Evolutionary conservation across 2,888 invertebrate genomes (phyloP).

Genomic region (Microctonus hyperodae): DNA sequence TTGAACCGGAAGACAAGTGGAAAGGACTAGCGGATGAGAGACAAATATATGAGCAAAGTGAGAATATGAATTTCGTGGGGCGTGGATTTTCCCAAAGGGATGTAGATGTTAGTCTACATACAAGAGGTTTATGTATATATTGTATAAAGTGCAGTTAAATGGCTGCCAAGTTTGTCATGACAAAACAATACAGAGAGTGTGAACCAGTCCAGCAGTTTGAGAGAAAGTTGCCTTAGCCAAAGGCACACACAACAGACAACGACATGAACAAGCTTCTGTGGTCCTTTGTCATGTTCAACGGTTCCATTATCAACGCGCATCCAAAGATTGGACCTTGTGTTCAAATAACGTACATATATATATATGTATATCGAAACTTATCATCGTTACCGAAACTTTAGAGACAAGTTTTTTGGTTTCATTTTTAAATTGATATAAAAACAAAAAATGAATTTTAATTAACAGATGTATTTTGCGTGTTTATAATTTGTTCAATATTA

Average conservation of each 20-base stretch:
- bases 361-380: too few relatives aligned
- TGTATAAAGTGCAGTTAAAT: constrained; percentile 57
- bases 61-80: constrained; percentile 28
- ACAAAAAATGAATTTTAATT: too few relatives aligned
- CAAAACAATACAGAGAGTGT: constrained; percentile 53
- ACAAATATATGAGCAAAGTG: not conserved
- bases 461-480: too few relatives aligned
- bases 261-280: constrained; percentile 27
- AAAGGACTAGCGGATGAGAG: not conserved
- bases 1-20: constrained; percentile 12
- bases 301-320: constrained; percentile 13
- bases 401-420: too few relatives aligned
- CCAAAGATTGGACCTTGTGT: constrained; percentile 27
- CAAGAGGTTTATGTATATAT: constrained; percentile 5
- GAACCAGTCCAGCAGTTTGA: constrained; percentile 19
- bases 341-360: not conserved
- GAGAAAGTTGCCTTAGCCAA: constrained; percentile 41
- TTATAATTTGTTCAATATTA: too few relatives aligned
- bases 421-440: too few relatives aligned
- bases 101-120: constrained; percentile 29
- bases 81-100: constrained; percentile 29
- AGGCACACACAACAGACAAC: constrained; percentile 14
- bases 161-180: constrained; percentile 57
- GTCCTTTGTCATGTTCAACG: constrained; percentile 24
- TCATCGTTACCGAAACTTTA: too few relatives aligned